Conservation (phyloP, 2,113 vertebrate genomes). For the Colinus virginianus region DNA sequence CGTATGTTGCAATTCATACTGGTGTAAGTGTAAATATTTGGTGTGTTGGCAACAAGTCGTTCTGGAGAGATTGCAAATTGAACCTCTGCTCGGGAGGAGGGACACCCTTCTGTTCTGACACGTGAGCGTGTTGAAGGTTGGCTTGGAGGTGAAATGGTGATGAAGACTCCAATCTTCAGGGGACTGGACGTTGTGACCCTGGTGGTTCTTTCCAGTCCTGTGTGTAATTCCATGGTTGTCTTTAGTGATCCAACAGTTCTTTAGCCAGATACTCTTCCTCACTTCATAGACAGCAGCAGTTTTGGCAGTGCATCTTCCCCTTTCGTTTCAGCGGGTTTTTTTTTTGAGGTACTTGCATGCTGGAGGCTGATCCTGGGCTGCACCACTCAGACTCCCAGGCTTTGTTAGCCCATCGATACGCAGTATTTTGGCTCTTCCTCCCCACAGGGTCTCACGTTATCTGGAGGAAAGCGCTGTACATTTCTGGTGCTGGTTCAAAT, state of each 20-base stretch:
- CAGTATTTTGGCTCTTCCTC: constrained; percentile 24
- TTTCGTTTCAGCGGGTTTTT: not conserved
- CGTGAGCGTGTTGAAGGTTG: constrained; percentile 38
- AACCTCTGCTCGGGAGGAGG: constrained; percentile 60
- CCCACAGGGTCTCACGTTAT: not conserved
- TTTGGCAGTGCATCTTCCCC: not conserved
- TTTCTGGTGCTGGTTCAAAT: constrained; percentile 45
- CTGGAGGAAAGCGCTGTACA: constrained; percentile 18
- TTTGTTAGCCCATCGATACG: not conserved
- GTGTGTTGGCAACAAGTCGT: constrained; percentile 38
- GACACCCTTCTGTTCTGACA: not conserved
- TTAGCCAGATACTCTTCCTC: constrained; percentile 54
- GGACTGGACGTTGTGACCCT: constrained; percentile 20
- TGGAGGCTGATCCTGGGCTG: not conserved
- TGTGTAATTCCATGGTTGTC: constrained; percentile 32
- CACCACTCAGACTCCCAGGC: not conserved
- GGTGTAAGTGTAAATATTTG: constrained; percentile 36
- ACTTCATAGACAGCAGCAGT: not conserved
- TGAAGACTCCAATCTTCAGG: constrained; percentile 55
- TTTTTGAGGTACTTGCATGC: constrained; percentile 16
- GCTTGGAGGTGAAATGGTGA: constrained; percentile 50
- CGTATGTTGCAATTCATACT: constrained; percentile 40
- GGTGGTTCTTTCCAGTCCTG: constrained; percentile 41
- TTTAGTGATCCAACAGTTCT: constrained; percentile 68
- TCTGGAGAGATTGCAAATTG: constrained; percentile 42